Evolutionary conservation across 2,888 invertebrate species (phyloP), one percentile per base, ranked within the genome.

Genomic region (Quadriops clusia): DNA sequence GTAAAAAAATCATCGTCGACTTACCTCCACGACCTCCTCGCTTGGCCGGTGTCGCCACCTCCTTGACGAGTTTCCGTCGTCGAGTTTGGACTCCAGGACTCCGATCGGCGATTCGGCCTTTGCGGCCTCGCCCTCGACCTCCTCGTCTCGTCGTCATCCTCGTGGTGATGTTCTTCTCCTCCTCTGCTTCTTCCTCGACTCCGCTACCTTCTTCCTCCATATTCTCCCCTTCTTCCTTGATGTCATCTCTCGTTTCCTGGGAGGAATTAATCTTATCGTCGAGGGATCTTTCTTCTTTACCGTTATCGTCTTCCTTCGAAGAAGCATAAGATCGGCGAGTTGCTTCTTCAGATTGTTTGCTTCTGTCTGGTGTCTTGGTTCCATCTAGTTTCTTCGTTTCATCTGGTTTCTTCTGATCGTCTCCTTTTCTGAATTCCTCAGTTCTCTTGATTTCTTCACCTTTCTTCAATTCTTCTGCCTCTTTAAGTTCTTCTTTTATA

Each of bases 81-180:
- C 75, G 61, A 1, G 74, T 72, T 39, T 70, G 70, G 2, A 73
- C 66, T 2, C 72, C 72, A 3, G 21, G 12, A 4, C 54, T 51
- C 16, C 56, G 49, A 28, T 49, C 56, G 10, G 56, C 50, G 33
- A 47, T 45, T 30, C 60, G 58, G 3, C 53, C 47, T 38, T 60
- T 53, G 27, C 63, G 50, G 17, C 51, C 39, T 21, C 47, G 34
- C 13, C 45, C 41, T 18, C 45, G 37, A 10, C 39, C 36, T 10
- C 37, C 26, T n/a, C 31, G 27, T n/a, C 7, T 18, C 18, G 18
- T 8, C 18, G 18, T 18, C 18, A 14, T n/a, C n/a, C n/a, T n/a
- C n/a, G n/a, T n/a, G n/a, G n/a, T n/a, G n/a, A n/a, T 14, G 12
- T 15, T 15, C 34, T 42, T 41, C 33, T 41, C 41, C 23, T 44